A percentile compares a stretch with the other conserved stretches of the same genome.
Conservation (phyloP, 2,888 invertebrate genomes). For the Plagodis pulveraria region DNA sequence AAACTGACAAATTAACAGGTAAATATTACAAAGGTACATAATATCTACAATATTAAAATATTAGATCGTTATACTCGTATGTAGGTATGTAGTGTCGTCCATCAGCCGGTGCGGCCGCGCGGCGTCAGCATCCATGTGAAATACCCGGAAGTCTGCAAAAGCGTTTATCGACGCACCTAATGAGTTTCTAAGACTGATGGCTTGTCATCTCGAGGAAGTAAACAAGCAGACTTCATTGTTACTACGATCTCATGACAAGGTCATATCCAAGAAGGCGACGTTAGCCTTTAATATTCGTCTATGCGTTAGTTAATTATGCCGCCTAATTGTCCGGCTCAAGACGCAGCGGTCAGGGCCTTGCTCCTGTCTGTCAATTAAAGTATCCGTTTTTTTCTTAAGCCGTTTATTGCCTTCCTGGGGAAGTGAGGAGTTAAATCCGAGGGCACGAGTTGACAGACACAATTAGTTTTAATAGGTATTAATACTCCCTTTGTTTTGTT, state of each 20-base stretch:
- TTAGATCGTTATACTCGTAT: too few relatives aligned
- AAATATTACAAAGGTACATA: too few relatives aligned
- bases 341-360: conserved; percentile 69
- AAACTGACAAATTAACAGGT: too few relatives aligned
- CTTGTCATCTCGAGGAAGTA: conserved; percentile 52
- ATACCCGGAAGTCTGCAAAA: conserved; percentile 65
- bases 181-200: conserved; percentile 59
- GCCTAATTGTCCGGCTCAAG: conserved; percentile 59
- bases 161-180: conserved; percentile 53
- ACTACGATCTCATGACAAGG: conserved; percentile 47
- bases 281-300: conserved; percentile 38
- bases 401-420: conserved; percentile 71
- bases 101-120: neutral
- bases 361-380: conserved; percentile 75
- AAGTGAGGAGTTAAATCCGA: conserved; percentile 67
- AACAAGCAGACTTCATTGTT: conserved; percentile 42
- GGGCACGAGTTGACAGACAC: conserved; percentile 58
- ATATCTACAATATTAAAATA: too few relatives aligned
- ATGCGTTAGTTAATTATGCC: conserved; percentile 46
- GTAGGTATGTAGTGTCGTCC: neutral
- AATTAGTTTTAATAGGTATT: conserved; percentile 49
- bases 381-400: conserved; percentile 79
- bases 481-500: conserved; percentile 20
- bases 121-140: conserved; percentile 38
- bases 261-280: conserved; percentile 40